A percentile compares a stretch with the other conserved stretches of the same genome.
Evolutionary conservation across 2,113 vertebrate genomes (phyloP).

Genomic region (Neomonachus schauinslandi): DNA sequence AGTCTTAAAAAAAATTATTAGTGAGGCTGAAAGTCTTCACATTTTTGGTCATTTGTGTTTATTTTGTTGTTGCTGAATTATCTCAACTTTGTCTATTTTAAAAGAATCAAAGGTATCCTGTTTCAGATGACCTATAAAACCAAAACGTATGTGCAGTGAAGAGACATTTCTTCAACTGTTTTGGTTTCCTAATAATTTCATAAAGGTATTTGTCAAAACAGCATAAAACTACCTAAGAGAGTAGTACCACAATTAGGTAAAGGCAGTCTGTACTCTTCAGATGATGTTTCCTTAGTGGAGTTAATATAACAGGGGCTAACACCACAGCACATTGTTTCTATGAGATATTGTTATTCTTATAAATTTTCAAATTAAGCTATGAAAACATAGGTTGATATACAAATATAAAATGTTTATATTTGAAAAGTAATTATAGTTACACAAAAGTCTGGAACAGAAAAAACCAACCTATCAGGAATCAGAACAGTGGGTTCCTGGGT

Average conservation of each 20-base stretch:
- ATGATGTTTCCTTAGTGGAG: not conserved
- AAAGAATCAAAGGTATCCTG: not conserved
- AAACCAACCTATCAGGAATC: not conserved
- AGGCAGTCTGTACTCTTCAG: not conserved
- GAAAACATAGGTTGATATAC: not conserved
- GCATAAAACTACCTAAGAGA: not conserved
- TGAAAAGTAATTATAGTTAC: not conserved
- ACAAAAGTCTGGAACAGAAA: not conserved
- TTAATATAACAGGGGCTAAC: not conserved
- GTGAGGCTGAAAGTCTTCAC: not conserved
- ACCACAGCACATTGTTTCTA: not conserved
- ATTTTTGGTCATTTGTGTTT: not conserved
- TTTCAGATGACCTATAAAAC: not conserved
- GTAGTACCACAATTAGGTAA: not conserved
- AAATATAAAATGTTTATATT: not conserved
- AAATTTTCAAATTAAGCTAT: constrained; percentile 11
- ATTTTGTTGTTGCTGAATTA: not conserved
- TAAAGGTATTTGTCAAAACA: not conserved
- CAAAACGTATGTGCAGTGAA: not conserved
- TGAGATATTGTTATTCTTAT: not conserved
- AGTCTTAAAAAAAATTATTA: not conserved
- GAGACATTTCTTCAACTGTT: not conserved
- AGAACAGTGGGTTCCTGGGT: not conserved
- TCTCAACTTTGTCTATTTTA: not conserved
- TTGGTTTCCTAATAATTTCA: constrained; percentile 9